These are phyloP conservation scores for Premnoplex brunnescens DNA, from an alignment of 2,797 vertebrate genomes.

Conservation along the genomic window DNA sequence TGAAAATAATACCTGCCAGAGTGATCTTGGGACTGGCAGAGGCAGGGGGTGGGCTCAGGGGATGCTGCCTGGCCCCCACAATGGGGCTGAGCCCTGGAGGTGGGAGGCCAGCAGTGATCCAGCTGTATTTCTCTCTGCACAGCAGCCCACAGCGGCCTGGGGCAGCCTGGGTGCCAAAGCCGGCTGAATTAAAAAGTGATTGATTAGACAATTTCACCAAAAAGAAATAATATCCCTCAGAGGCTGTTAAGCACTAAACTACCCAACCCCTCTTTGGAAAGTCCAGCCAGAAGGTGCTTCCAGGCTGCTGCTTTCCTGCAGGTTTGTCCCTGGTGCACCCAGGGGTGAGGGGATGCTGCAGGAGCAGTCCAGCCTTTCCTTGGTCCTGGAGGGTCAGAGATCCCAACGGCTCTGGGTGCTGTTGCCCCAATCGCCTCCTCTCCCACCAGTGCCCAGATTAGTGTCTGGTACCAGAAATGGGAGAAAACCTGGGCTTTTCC, in stretches of 20 bases:
- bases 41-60: rapidly evolving
- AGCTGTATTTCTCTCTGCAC: not conserved
- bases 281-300: not conserved
- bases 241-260: slow-evolving; percentile 2
- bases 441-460: not conserved
- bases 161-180: not conserved
- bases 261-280: not conserved
- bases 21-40: not conserved
- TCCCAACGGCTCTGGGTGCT: not conserved
- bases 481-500: not conserved
- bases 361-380: not conserved
- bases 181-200: slow-evolving; percentile 57
- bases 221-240: slow-evolving; percentile 36
- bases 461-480: rapidly evolving
- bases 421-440: rapidly evolving
- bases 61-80: rapidly evolving
- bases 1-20: not conserved
- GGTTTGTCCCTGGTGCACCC: not conserved
- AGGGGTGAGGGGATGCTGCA: not conserved
- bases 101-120: not conserved
- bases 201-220: slow-evolving; percentile 39
- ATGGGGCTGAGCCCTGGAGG: not conserved
- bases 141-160: not conserved
- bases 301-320: not conserved
- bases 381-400: not conserved